Base-by-base conservation (phyloP, 2,888 invertebrate genomes). In the Trilocha varians region DNA sequence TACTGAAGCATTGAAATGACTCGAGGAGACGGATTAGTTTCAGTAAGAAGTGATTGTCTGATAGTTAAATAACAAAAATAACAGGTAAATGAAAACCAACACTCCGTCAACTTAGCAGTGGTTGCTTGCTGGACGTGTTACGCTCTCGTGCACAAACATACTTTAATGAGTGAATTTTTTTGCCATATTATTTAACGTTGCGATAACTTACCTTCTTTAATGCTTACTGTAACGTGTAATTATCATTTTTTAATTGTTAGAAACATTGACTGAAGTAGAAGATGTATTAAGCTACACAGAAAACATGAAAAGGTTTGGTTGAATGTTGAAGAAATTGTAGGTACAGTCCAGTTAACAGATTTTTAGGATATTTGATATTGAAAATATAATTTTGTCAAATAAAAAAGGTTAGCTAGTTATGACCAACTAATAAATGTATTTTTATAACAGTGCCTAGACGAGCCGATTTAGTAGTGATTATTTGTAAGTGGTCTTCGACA, bases 131-230 rank as follows among this genome's bases (percentile, higher is more conserved):
- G 43, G 25, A n/a, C 50, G 56, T 62, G 74, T 62, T 51, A 77
- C 82, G 79, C 82, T 80, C 80, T 79, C 77, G 50, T 72, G 78
- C 59, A 59, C 52, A 36, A 47, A 51, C 55, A 46, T 49, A 49
- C 59, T 57, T 46, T 64, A 60, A 66, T 62, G 55, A 57, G 62
- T 55, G 62, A 70, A 63, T 71, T 70, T 66, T 74, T 70, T 71
- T 67, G 57, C 72, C 70, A 66, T 70, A 70, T 70, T 73, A 65
- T 70, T 72, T 70, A 68, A 71, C 65, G 65, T 68, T 58, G 65
- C 65, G 59, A 60, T 60, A 60, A 53, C 49, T 58, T 53, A 49
- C 52, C 37, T 34, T n/a, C 41, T 46, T 45, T 40, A 37, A 42
- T 44, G 44, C 50, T 46, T 47, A 49, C 46, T 47, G 50, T 50